Evolutionary conservation across 2,888 invertebrate genomes (phyloP).

Genomic region (Pristionchus exspectatus): DNA sequence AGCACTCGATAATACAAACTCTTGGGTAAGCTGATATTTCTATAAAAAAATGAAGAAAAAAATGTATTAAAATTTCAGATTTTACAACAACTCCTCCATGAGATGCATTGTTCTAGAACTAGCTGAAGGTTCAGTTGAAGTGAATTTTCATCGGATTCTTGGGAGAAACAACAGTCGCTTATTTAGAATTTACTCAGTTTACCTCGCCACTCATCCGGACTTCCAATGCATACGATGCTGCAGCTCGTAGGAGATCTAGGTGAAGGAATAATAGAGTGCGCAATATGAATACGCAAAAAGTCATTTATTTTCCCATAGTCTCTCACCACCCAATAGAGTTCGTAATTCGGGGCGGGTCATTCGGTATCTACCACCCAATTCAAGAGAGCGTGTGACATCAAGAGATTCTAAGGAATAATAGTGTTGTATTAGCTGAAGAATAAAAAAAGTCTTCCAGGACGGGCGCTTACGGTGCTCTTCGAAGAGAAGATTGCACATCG

Average conservation of each 20-base stretch:
- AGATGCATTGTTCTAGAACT: not conserved
- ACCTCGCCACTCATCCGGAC: not conserved
- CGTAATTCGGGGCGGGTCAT: too few species aligned
- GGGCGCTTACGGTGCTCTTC: not conserved
- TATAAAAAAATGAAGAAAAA: not conserved
- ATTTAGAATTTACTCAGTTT: not conserved
- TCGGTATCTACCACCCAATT: too few species aligned
- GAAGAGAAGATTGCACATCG: constrained; percentile 1
- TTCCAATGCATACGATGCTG: not conserved
- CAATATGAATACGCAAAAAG: too few species aligned
- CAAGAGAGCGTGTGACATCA: too few species aligned
- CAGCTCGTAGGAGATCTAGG: not conserved
- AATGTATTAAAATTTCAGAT: not conserved
- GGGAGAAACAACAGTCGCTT: not conserved
- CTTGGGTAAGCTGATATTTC: not conserved
- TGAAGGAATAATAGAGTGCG: not conserved
- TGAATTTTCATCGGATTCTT: not conserved
- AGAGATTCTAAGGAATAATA: too few species aligned
- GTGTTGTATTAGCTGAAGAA: too few species aligned
- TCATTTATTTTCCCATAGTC: too few species aligned
- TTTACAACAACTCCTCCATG: not conserved
- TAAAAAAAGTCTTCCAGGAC: not conserved
- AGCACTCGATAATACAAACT: not conserved
- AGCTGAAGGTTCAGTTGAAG: not conserved
- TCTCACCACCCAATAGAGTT: too few species aligned